A percentile compares a stretch with the other conserved stretches of the same genome.
phyloP scores from a whole-genome alignment of 2,797 vertebrate genomes.

The Siniperca scherzeri region DNA sequence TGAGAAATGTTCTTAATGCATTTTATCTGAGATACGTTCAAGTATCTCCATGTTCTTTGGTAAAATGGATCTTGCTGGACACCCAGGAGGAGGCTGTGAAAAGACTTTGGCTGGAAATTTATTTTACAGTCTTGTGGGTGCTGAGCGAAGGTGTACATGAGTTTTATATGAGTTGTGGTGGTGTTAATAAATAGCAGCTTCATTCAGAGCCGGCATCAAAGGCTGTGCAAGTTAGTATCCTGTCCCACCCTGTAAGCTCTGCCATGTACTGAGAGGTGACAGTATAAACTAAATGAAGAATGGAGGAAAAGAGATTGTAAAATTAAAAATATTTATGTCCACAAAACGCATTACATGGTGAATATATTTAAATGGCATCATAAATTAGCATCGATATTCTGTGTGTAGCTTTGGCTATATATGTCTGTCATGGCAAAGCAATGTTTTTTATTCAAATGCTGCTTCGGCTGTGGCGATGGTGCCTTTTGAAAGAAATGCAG shows the following conservation, averaged over 20 bases:
- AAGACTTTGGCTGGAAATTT: not conserved
- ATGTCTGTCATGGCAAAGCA: not conserved
- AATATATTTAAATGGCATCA: constrained; percentile 1
- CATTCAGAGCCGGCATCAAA: constrained; percentile 5
- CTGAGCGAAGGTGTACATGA: not conserved
- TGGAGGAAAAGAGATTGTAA: constrained; percentile 5
- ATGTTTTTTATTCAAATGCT: constrained; percentile 7
- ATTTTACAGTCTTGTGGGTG: no score
- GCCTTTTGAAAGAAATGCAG: constrained; percentile 20
- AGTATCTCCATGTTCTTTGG: not conserved
- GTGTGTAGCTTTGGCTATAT: not conserved
- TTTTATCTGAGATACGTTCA: not conserved
- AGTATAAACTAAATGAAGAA: not conserved
- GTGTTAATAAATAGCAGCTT: constrained; percentile 9
- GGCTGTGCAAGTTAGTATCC: constrained; percentile 19
- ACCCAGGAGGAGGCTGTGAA: constrained; percentile 1
- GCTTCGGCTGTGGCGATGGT: not conserved
- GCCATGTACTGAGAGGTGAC: not conserved
- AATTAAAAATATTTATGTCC: constrained; percentile 15
- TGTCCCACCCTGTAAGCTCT: constrained; percentile 1
- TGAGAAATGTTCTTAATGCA: not conserved
- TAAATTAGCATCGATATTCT: constrained; percentile 10
- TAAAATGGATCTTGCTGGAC: not conserved
- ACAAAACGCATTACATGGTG: constrained; percentile 1
- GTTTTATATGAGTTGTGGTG: no score